Evolutionary conservation across 2,113 vertebrate genomes (phyloP), one percentile per base, ranked within the genome.

Genomic region (Hypanus sabinus): DNA sequence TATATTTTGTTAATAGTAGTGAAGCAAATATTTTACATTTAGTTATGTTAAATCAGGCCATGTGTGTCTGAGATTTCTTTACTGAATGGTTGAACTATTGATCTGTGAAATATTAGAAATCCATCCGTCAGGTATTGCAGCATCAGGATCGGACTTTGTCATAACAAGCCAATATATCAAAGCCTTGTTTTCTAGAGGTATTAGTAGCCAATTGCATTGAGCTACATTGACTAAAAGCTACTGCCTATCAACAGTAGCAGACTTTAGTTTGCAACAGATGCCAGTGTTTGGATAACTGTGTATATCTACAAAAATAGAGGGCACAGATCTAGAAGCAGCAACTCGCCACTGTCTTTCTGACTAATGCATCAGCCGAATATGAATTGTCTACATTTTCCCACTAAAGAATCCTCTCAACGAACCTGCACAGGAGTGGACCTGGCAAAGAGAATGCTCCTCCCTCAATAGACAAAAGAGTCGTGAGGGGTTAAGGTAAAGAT

Each of bases 21-120:
- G n/a, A 90, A 6, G 27, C 85, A 90, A 90, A 33, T 65, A 33
- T 36, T 16, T 20, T 33, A 65, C 14, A 18, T 33, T 65, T 33
- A 90, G 33, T 90, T 65, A 62, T 33, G 18, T 68, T 65, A 90
- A 90, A n/a, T 6, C 33, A 33, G 5, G 4, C 33, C 11, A 90
- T 62, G 22, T 90, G n/a, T 6, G 14, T 18, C 11, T 65, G 9
- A 79, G 76, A 79, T 36, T 12, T 79, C 33, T 79, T 36, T 79
- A 16, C 30, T 36, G 76, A 79, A 79, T 16, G 24, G 22, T 2
- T 30, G 83, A 27, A 87, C 18, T 22, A 73, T 73, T 73, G 71
- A 24, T 73, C 71, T 5, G 18, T 73, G 68, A 92, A 92, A 46
- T 71, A 92, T 92, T 20, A 92, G 62, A 71, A 92, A 92, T 71